A percentile compares a stretch with the other conserved stretches of the same genome.
Conservation (phyloP, 1,140 invertebrate species). For the Argopecten irradians region DNA sequence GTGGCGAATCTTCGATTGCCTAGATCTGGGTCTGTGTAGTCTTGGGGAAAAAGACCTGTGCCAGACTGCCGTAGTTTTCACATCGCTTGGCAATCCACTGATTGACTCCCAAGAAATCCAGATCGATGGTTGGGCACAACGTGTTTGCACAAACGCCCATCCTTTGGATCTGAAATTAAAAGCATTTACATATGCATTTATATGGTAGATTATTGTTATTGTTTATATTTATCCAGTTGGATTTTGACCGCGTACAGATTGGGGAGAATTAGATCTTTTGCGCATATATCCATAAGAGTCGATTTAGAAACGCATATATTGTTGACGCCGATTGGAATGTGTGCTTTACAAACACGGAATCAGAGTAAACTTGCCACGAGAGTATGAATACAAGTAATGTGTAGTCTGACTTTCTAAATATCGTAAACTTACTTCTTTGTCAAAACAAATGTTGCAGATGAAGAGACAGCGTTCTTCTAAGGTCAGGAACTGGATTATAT, state of each 20-base stretch:
- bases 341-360: too few species aligned
- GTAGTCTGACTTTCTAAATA: too few species aligned
- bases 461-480: background rate
- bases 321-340: too few species aligned
- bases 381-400: too few species aligned
- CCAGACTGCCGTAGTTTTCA: background rate
- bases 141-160: slow-evolving; percentile 6
- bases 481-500: background rate
- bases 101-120: background rate
- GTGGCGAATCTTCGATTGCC: background rate
- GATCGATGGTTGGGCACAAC: background rate
- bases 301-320: too few species aligned
- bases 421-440: slow-evolving; percentile 7
- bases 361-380: too few species aligned
- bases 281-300: too few species aligned
- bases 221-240: too few species aligned
- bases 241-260: too few species aligned
- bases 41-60: background rate
- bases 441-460: background rate
- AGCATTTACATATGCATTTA: too few species aligned
- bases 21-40: background rate
- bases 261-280: too few species aligned
- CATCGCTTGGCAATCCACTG: background rate
- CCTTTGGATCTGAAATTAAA: background rate
- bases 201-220: too few species aligned